Conservation (phyloP, 2,797 vertebrate genomes). For the Clarias pachynema region DNA sequence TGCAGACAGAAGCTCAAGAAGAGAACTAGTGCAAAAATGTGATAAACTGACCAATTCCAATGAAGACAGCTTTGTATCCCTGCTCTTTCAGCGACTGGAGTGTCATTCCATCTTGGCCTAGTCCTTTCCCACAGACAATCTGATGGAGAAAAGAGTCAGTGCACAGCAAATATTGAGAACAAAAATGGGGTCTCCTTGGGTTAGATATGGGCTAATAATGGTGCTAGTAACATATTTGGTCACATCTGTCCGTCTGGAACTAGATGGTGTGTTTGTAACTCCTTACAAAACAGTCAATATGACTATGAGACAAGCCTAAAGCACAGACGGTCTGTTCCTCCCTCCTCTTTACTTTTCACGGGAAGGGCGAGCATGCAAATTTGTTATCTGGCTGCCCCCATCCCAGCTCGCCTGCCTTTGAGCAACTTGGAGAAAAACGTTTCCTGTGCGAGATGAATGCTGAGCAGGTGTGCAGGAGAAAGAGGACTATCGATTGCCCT, state of each 20-base stretch:
- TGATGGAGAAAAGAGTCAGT: constrained; percentile 58
- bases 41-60: constrained; percentile 88
- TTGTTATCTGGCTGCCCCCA: constrained; percentile 46
- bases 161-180: constrained; percentile 24
- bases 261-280: constrained; percentile 8
- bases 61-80: constrained; percentile 84
- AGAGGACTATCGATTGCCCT: constrained; percentile 88
- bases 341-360: constrained; percentile 39
- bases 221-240: constrained; percentile 30
- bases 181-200: constrained; percentile 1
- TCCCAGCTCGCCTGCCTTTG: constrained; percentile 62
- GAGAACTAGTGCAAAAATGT: constrained; percentile 31
- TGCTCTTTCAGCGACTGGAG: constrained; percentile 82
- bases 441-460: constrained; percentile 87
- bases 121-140: constrained; percentile 84
- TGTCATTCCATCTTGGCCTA: constrained; percentile 82
- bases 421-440: constrained; percentile 78
- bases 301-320: constrained; percentile 5
- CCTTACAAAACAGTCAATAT: constrained; percentile 17
- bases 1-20: constrained; percentile 29
- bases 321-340: constrained; percentile 11
- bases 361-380: constrained; percentile 50
- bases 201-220: constrained; percentile 30
- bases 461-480: constrained; percentile 81
- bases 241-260: constrained; percentile 7